A percentile compares a stretch with the other conserved stretches of the same genome.
These are phyloP conservation scores for Laupala kohalensis DNA, from an alignment of 1,140 invertebrate species.

Conservation along the genomic window DNA sequence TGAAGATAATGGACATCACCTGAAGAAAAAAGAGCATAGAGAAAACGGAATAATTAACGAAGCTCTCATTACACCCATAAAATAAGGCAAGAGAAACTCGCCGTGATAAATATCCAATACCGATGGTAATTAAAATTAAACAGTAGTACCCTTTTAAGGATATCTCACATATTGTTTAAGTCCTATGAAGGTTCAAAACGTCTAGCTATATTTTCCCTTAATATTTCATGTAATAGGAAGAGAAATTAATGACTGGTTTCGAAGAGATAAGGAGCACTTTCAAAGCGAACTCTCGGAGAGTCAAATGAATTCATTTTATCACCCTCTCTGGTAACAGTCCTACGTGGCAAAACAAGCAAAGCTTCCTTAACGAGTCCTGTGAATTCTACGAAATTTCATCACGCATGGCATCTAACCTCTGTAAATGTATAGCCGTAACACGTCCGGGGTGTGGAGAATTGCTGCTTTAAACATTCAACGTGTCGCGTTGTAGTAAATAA, in stretches of 20 bases:
- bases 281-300: background rate
- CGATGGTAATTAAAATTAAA: background rate
- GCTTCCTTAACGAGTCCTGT: background rate
- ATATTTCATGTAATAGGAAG: background rate
- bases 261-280: background rate
- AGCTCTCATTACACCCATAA: background rate
- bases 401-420: background rate
- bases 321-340: background rate
- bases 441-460: too few relatives aligned
- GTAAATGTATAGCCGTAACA: background rate
- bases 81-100: background rate
- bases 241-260: background rate
- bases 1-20: too few relatives aligned
- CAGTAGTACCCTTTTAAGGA: background rate
- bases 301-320: background rate
- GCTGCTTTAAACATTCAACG: too few relatives aligned
- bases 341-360: background rate
- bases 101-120: background rate
- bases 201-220: too few relatives aligned
- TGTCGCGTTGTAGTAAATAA: too few relatives aligned
- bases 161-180: background rate
- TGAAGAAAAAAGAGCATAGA: too few relatives aligned
- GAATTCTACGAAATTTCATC: background rate
- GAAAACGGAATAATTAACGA: too few relatives aligned
- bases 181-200: background rate